These are phyloP conservation scores for Drosophila merina DNA, from an alignment of 2,888 invertebrate species.

Conservation along the genomic window DNA sequence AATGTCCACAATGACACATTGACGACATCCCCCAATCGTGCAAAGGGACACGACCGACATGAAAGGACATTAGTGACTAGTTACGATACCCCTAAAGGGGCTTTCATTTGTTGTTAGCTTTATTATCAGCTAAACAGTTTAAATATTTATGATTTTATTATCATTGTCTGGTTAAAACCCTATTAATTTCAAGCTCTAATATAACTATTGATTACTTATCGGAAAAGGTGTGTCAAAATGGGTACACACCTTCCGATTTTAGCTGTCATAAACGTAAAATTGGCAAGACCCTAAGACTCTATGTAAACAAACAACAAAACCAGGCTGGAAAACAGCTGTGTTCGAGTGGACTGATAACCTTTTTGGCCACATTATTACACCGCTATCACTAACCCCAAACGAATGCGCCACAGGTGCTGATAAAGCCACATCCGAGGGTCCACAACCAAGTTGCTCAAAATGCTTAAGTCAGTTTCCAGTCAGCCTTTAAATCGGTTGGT, in stretches of 20 bases:
- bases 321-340: slow-evolving; percentile 17
- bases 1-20: slow-evolving; percentile 71
- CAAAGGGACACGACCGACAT: slow-evolving; percentile 6
- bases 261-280: neutral
- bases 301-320: slow-evolving; percentile 17
- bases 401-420: slow-evolving; percentile 28
- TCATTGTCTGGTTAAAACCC: neutral
- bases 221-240: slow-evolving; percentile 9
- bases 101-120: neutral
- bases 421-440: slow-evolving; percentile 5
- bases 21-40: slow-evolving; percentile 31
- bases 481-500: slow-evolving; percentile 22
- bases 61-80: slow-evolving; percentile 18
- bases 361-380: slow-evolving; percentile 7
- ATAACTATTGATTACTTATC: slow-evolving; percentile 12
- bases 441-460: neutral
- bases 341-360: slow-evolving; percentile 14
- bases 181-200: neutral
- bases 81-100: neutral
- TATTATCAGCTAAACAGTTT: neutral
- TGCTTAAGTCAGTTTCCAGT: slow-evolving; percentile 38
- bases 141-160: neutral
- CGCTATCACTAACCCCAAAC: slow-evolving; percentile 17
- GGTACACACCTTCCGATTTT: neutral
- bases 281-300: neutral